These are phyloP conservation scores for Meriones psammophilus DNA, from an alignment of 2,797 vertebrate species.

Conservation along the genomic window DNA sequence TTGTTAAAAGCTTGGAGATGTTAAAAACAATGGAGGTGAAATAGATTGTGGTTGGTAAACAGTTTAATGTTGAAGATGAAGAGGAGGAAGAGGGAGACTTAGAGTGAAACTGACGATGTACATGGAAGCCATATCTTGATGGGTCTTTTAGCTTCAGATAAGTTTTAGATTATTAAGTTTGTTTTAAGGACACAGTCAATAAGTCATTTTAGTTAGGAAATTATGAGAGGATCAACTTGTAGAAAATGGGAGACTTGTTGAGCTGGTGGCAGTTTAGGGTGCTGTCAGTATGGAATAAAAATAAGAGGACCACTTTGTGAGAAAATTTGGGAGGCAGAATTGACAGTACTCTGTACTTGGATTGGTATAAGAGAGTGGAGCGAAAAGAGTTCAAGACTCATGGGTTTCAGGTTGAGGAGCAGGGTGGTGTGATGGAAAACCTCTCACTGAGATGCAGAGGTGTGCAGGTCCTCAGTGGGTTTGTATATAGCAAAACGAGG, in stretches of 20 bases:
- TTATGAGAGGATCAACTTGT: slow-evolving; percentile 2
- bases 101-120: neutral
- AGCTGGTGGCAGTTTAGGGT: neutral
- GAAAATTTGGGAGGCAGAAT: slow-evolving; percentile 4
- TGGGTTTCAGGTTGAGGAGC: slow-evolving; percentile 30
- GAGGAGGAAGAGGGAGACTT: neutral
- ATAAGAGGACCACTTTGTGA: slow-evolving; percentile 37
- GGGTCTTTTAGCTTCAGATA: slow-evolving; percentile 6
- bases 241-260: slow-evolving; percentile 24
- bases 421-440: slow-evolving; percentile 3
- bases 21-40: neutral
- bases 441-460: neutral
- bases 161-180: slow-evolving; percentile 16
- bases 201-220: slow-evolving; percentile 13
- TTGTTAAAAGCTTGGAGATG: neutral
- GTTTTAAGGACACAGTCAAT: slow-evolving; percentile 31
- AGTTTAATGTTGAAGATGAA: neutral
- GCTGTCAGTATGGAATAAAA: neutral
- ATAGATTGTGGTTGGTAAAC: neutral
- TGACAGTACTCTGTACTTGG: neutral
- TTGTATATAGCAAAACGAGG: neutral
- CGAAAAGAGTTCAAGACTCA: neutral
- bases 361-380: neutral
- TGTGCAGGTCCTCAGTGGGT: slow-evolving; percentile 1
- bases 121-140: neutral